A percentile compares a stretch with the other conserved stretches of the same genome.
phyloP scores from a whole-genome alignment of 1,140 invertebrate species.

The Caerostris extrusa region DNA sequence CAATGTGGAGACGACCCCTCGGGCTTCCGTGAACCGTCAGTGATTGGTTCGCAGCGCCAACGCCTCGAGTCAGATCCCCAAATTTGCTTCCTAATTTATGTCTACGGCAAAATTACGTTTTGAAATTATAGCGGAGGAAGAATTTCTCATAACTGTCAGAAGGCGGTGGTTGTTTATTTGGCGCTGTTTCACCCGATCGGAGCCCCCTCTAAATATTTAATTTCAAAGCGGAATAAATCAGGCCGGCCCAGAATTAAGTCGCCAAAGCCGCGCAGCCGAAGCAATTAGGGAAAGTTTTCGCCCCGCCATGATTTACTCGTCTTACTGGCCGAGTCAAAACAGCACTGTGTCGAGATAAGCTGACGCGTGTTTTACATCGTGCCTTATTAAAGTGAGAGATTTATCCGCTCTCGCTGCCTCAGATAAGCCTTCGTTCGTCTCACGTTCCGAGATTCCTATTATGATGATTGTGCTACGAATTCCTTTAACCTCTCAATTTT shows the following conservation, averaged over 20 bases:
- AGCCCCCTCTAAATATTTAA: slow-evolving; percentile 75
- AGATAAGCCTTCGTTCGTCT: not conserved
- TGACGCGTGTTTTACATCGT: not conserved
- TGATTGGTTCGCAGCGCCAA: slow-evolving; percentile 71
- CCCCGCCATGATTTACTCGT: slow-evolving; percentile 3
- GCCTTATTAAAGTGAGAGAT: not conserved
- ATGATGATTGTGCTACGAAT: too few relatives aligned
- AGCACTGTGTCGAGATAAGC: not conserved
- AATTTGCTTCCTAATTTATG: slow-evolving; percentile 76
- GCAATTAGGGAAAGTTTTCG: slow-evolving; percentile 15
- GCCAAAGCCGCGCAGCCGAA: not conserved
- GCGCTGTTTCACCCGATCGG: slow-evolving; percentile 39
- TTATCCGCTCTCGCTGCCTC: not conserved
- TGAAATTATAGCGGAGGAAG: slow-evolving; percentile 76
- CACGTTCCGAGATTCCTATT: not conserved
- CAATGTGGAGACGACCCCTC: slow-evolving; percentile 36
- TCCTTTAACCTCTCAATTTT: too few relatives aligned
- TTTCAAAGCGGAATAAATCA: slow-evolving; percentile 77
- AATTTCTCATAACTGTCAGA: slow-evolving; percentile 78
- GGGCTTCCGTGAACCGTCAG: not conserved
- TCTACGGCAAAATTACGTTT: slow-evolving; percentile 77
- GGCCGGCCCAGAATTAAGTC: slow-evolving; percentile 7
- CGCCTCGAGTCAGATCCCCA: slow-evolving; percentile 63
- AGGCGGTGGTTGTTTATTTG: slow-evolving; percentile 67
- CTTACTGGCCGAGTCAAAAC: not conserved